Percentiles rank a stretch among this genome's conserved stretches.
phyloP scores from a whole-genome alignment of 2,797 vertebrate genomes.

The Pseudotriccus pelzelni region DNA sequence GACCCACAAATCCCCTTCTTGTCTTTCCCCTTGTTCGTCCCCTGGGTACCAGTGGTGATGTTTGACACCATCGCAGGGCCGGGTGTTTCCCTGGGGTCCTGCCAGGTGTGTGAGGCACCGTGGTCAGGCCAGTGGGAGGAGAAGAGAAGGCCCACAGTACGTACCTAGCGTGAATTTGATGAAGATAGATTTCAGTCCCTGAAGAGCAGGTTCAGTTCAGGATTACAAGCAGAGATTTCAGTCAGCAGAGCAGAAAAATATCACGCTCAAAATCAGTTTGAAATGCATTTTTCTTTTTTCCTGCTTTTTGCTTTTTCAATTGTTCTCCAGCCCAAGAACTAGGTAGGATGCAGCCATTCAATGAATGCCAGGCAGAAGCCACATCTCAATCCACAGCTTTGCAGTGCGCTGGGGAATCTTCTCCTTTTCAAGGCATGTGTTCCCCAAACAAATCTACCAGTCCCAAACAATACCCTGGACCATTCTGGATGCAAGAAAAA shows the following conservation, averaged over 20 bases:
- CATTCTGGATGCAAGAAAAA: not conserved
- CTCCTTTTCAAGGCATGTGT: not conserved
- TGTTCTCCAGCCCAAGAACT: not conserved
- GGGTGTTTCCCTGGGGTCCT: not conserved
- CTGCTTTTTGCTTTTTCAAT: not conserved
- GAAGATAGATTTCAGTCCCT: not conserved
- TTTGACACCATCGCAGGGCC: not conserved
- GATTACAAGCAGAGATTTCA: not conserved
- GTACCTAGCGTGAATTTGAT: not conserved
- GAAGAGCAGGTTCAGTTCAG: not conserved
- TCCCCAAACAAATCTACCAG: not conserved
- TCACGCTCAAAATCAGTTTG: not conserved
- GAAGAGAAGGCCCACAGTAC: not conserved
- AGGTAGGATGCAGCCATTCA: not conserved
- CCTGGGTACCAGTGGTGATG: accelerated
- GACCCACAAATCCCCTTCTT: not conserved
- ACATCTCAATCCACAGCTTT: not conserved
- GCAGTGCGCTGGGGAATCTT: not conserved
- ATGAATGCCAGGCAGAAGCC: not conserved
- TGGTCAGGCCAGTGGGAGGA: not conserved
- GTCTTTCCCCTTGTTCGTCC: not conserved
- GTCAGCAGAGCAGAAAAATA: not conserved
- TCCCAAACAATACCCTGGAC: not conserved
- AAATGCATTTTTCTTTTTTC: not conserved
- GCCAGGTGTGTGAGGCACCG: accelerated